A percentile compares a stretch with the other conserved stretches of the same genome.
Evolutionary conservation across 2,797 vertebrate species (phyloP).

Genomic region (Cynodonichthys magdalenae): DNA sequence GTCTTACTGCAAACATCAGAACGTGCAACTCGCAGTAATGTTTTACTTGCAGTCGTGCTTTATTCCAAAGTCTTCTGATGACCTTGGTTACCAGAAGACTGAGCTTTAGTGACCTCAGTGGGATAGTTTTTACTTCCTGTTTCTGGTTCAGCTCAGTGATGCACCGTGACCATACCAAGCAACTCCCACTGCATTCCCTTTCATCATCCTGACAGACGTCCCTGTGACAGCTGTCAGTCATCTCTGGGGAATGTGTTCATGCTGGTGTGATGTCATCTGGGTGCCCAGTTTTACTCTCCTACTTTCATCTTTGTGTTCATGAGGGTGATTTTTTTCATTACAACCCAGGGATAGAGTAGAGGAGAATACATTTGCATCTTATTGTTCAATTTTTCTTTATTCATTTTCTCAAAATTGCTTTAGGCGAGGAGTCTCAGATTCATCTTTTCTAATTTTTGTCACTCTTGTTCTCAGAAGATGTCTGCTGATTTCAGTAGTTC

Average conservation of each 20-base stretch:
- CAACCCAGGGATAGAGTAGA: background rate
- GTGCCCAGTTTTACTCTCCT: conserved; percentile 30
- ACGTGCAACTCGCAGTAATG: too few species aligned
- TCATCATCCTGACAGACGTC: conserved; percentile 34
- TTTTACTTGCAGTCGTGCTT: too few species aligned
- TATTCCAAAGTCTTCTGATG: too few species aligned
- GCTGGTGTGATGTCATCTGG: conserved; percentile 24
- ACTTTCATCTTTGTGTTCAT: conserved; percentile 1
- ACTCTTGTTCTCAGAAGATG: conserved; percentile 1
- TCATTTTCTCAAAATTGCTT: conserved; percentile 9
- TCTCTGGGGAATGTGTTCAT: conserved; percentile 4
- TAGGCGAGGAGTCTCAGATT: background rate
- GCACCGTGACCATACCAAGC: conserved; percentile 13
- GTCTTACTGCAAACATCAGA: too few species aligned
- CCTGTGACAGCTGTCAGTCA: conserved; percentile 53
- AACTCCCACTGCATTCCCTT: conserved; percentile 19
- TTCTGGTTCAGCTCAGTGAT: conserved; percentile 13
- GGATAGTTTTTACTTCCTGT: conserved; percentile 3
- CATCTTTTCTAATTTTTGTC: background rate
- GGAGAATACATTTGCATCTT: conserved; percentile 1
- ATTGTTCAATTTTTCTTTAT: conserved; percentile 19
- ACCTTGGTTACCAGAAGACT: too few species aligned
- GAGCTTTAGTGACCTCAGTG: conserved; percentile 14
- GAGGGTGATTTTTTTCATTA: conserved; percentile 8
- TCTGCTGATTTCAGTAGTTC: conserved; percentile 5